A percentile compares a stretch with the other conserved stretches of the same genome.
Evolutionary conservation across 1,140 invertebrate species (phyloP).

Genomic region (Aphaenogaster floridana): DNA sequence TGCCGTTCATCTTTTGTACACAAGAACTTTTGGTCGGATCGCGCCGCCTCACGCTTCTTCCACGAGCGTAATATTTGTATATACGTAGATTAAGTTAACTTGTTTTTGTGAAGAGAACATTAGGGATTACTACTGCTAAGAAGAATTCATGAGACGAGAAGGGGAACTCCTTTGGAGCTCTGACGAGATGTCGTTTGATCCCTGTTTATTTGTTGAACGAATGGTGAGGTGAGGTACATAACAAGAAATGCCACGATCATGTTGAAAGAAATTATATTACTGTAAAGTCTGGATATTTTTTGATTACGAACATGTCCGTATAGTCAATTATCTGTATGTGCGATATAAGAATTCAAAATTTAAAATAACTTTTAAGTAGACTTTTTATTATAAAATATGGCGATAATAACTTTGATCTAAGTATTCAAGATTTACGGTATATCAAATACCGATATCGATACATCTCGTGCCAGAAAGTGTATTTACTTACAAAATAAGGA

Average conservation of each 20-base stretch:
- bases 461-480: slow-evolving; percentile 14
- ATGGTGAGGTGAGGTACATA: neutral
- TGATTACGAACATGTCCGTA: neutral
- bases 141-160: slow-evolving; percentile 31
- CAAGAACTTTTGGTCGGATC: slow-evolving; percentile 63
- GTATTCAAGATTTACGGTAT: neutral
- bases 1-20: slow-evolving; percentile 64
- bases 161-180: neutral
- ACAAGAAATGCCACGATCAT: neutral
- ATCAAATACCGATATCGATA: neutral
- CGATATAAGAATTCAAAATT: neutral
- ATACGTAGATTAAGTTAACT: slow-evolving; percentile 78
- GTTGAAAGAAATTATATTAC: neutral
- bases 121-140: slow-evolving; percentile 33
- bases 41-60: slow-evolving; percentile 52
- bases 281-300: slow-evolving; percentile 19
- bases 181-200: neutral
- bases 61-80: slow-evolving; percentile 77
- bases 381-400: neutral
- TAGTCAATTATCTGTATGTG: slow-evolving; percentile 11
- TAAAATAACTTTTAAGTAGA: neutral
- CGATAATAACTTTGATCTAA: neutral
- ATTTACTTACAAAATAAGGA: slow-evolving; percentile 4
- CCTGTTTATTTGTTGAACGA: neutral
- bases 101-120: slow-evolving; percentile 62